A percentile compares a stretch with the other conserved stretches of the same genome.
These are phyloP conservation scores for Drosophila ezoana DNA, from an alignment of 2,888 invertebrate species.

Conservation along the genomic window DNA sequence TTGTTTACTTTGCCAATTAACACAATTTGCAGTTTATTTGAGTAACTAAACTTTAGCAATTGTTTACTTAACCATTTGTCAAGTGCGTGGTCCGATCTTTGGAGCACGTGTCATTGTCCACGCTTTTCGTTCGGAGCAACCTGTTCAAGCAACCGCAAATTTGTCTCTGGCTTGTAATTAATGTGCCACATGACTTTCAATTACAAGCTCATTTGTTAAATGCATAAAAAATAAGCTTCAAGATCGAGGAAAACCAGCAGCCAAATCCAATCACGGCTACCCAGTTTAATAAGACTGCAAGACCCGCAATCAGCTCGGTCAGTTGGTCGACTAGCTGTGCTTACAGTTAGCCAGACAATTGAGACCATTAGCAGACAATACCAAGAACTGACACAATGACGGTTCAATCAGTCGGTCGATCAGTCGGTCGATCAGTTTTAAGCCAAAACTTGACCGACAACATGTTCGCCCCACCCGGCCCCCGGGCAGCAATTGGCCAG, in stretches of 20 bases:
- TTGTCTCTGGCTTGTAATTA: constrained; percentile 5
- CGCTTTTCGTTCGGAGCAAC: constrained; percentile 5
- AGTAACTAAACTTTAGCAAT: constrained; percentile 22
- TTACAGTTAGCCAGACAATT: constrained; percentile 43
- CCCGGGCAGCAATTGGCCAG: background rate
- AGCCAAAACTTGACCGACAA: constrained; percentile 23
- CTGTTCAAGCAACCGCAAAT: background rate
- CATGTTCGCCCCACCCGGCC: background rate
- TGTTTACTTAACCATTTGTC: constrained; percentile 51
- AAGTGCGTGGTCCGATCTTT: constrained; percentile 16
- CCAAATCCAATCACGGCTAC: constrained; percentile 3
- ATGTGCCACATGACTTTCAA: constrained; percentile 29
- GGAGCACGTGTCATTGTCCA: constrained; percentile 56
- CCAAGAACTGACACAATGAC: constrained; percentile 32
- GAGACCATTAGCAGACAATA: constrained; percentile 20
- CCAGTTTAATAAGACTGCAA: constrained; percentile 15
- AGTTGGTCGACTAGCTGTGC: constrained; percentile 22
- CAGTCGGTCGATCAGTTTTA: constrained; percentile 6
- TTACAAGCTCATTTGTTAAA: constrained; percentile 22
- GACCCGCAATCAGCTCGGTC: constrained; percentile 18
- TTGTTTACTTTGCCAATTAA: constrained; percentile 25
- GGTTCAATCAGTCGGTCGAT: constrained; percentile 45
- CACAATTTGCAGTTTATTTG: constrained; percentile 16
- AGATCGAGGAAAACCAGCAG: constrained; percentile 9
- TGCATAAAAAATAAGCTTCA: constrained; percentile 3